Base-by-base conservation (phyloP, 2,797 vertebrate genomes). In the Enteromius viviparus region DNA sequence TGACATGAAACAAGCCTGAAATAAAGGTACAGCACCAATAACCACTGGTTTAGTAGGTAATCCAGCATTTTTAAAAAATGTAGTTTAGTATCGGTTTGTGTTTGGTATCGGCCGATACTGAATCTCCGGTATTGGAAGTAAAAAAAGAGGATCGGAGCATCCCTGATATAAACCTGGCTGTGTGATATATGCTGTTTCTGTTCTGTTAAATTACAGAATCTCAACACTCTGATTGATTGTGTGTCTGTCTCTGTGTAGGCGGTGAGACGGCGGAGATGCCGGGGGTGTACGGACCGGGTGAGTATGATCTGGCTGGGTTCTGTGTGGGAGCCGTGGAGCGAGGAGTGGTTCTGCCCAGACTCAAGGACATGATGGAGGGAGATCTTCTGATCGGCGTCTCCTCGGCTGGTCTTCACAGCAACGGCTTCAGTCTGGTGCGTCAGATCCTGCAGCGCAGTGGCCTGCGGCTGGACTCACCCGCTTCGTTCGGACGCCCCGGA, bases 261-360 rank as follows among this genome's bases (percentile, higher is more conserved):
- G 98, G 98, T 0, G 97, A 99, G 87, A 99, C 97, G 0, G 97
- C 98, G 7, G 98, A 99, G 86, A 99, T 99, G 98, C 98, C 97
- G 0, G 97, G 96, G 1, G 94, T 98, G 89, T 99, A 99, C 53
- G 88, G 91, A 2, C 84, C 93, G 0, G 97, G 97, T 0, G 97
- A 97, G 86, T 99, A 99, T 1, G 98, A 99, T 90, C 92, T 99
- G 69, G 98, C 96, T 0, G 98, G 98, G 3, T 99, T 99, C 90
- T 97, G 96, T 0, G 96, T 99, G 0, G 97, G 98, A 0, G 98
- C 97, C 0, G 94, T 96, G 90, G 98, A 99, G 85, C 90, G 97
- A 0, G 92, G 91, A 0, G 89, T 94, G 42, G 89, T 97, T 87
- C 94, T 99, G 71, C 98, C 98, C 32, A 89, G 92, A 84, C 89